Evolutionary conservation across 1,140 invertebrate genomes (phyloP).

Genomic region (Aphis gossypii): DNA sequence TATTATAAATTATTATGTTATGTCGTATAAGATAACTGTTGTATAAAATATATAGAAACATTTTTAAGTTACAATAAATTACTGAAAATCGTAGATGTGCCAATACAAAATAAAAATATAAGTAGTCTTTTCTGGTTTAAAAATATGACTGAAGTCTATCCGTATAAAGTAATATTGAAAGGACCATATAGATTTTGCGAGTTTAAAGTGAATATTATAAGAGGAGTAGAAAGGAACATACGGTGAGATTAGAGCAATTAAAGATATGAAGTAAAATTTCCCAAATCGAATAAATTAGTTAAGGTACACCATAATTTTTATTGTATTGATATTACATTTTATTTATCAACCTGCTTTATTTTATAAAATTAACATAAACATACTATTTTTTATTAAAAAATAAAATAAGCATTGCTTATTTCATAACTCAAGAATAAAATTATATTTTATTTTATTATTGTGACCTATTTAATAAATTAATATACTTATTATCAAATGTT

Average conservation of each 20-base stretch:
- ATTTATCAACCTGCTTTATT: no score
- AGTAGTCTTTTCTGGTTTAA: neutral
- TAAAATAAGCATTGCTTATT: neutral
- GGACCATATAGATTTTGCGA: no score
- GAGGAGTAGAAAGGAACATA: no score
- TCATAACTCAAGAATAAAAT: neutral
- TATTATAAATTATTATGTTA: neutral
- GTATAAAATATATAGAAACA: neutral
- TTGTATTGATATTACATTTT: neutral
- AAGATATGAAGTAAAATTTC: no score
- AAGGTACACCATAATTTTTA: neutral
- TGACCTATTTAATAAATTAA: neutral
- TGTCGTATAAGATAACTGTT: neutral
- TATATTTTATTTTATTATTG: neutral
- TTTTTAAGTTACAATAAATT: neutral
- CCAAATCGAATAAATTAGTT: no score
- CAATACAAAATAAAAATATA: neutral
- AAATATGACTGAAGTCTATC: neutral
- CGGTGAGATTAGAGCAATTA: no score
- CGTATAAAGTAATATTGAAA: neutral
- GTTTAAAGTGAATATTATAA: no score
- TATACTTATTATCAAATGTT: neutral
- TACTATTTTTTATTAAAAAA: neutral
- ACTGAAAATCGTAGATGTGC: neutral
- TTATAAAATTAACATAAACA: neutral